A percentile compares a stretch with the other conserved stretches of the same genome.
Conservation (phyloP, 2,797 vertebrate genomes). For the Mareca strepera region DNA sequence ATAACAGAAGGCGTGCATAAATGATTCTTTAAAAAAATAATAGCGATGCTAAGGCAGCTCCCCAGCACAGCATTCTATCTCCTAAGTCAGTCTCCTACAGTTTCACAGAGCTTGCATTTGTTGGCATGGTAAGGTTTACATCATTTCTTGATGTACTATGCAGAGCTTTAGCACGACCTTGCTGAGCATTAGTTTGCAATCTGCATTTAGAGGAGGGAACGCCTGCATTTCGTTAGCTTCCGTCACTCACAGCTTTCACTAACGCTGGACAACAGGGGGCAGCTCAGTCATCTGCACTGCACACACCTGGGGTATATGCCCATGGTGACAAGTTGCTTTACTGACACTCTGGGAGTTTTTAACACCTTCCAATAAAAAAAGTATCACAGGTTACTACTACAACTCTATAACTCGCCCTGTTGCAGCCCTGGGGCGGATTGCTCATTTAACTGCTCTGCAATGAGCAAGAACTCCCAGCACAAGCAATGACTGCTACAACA, state of each 20-base stretch:
- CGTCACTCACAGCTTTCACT: not conserved
- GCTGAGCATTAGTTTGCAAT: not conserved
- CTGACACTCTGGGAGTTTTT: not conserved
- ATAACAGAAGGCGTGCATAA: not conserved
- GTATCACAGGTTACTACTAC: not conserved
- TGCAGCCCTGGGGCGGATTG: not conserved
- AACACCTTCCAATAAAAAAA: not conserved
- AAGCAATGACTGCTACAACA: not conserved
- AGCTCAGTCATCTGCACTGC: not conserved
- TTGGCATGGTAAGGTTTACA: not conserved
- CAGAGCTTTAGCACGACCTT: not conserved
- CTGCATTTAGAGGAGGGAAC: not conserved
- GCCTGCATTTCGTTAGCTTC: not conserved
- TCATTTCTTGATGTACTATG: not conserved
- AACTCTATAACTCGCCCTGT: not conserved
- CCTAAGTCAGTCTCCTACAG: not conserved
- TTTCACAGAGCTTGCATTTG: not conserved
- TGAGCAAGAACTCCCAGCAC: not conserved
- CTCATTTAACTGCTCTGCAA: not conserved
- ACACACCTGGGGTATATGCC: not conserved
- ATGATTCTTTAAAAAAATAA: not conserved
- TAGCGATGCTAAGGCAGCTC: not conserved
- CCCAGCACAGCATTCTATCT: not conserved
- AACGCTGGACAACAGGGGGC: not conserved
- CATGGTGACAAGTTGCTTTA: not conserved